These are phyloP conservation scores for Leptinotarsa lineolata DNA, from an alignment of 1,140 invertebrate species.

Conservation along the genomic window DNA sequence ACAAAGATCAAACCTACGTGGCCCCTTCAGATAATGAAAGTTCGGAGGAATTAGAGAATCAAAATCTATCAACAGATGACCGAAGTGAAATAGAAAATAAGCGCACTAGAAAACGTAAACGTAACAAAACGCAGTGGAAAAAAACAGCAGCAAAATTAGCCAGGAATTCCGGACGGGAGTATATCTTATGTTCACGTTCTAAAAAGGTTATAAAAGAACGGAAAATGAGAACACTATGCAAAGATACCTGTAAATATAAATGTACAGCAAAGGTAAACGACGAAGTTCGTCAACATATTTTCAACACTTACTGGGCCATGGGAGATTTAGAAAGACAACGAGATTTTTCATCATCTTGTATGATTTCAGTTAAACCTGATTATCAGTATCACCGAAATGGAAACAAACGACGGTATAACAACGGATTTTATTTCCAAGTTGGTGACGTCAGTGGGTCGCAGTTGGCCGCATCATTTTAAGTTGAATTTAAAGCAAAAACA, in stretches of 20 bases:
- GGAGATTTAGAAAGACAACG: conserved; percentile 28
- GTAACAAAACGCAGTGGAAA: background rate
- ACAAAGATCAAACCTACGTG: too few relatives aligned
- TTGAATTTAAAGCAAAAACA: too few relatives aligned
- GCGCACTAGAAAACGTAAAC: too few relatives aligned
- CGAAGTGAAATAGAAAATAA: too few relatives aligned
- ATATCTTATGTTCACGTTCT: conserved; percentile 14
- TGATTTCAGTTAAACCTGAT: conserved; percentile 27
- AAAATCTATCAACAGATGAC: too few relatives aligned
- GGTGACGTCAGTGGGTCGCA: too few relatives aligned
- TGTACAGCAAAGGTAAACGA: conserved; percentile 24
- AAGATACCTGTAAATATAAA: conserved; percentile 23
- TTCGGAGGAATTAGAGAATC: too few relatives aligned
- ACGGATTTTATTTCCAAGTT: too few relatives aligned
- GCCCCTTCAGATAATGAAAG: too few relatives aligned
- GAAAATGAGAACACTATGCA: conserved; percentile 22
- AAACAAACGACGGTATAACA: too few relatives aligned
- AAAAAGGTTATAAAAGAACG: conserved; percentile 18
- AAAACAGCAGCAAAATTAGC: conserved; percentile 9
- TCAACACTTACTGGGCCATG: conserved; percentile 25
- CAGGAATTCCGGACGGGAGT: conserved; percentile 24
- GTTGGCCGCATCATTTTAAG: too few relatives aligned
- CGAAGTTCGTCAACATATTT: conserved; percentile 11
- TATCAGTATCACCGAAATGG: conserved; percentile 24
- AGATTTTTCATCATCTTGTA: conserved; percentile 20